Base-by-base conservation (phyloP, 2,888 invertebrate genomes). In the Drosophila acutilabella region DNA sequence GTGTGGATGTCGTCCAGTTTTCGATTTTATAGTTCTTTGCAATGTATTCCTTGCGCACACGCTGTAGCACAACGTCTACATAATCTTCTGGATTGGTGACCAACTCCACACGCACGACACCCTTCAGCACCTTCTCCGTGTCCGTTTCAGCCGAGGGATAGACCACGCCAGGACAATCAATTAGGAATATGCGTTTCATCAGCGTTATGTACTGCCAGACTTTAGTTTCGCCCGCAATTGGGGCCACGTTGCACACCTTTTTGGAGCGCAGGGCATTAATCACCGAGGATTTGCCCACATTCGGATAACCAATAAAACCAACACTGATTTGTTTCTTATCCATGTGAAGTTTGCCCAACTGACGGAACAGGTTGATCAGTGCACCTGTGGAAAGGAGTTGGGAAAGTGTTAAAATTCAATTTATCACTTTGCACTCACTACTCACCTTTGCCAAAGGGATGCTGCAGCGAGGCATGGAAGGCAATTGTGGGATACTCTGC, bases 151-250 rank as follows among this genome's bases (percentile, higher is more conserved):
- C 97, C 10, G 97, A 96, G 8, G 99, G 98, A 93, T 99, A 99
- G 5, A 99, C 99, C 59, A 99, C 97, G 38, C 99, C 99, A 2
- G 99, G 99, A 92, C 99, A 99, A 93, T 99, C 99, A 81, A 99
- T 99, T 13, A 99, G 93, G 92, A 97, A 99, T 90, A 99, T 99
- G 81, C 97, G 94, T 84, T 95, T 95, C 99, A 99, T 99, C 58
- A 99, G 93, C 0, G 99, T 99, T 44, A 99, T 98, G 91, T 99
- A 99, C 92, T 99, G 99, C 99, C 99, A 99, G 1, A 99, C 98
- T 93, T 98, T 98, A 0, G 97, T 98, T 93, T 98, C 97, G 5
- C 99, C 99, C 64, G 99, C 99, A 88, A 99, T 98, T 0, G 99
- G 99, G 4, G 99, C 99, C 0, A 96, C 98, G 92, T 98, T 99